Conservation (phyloP, 1,140 invertebrate species). For the Heliothis virescens region DNA sequence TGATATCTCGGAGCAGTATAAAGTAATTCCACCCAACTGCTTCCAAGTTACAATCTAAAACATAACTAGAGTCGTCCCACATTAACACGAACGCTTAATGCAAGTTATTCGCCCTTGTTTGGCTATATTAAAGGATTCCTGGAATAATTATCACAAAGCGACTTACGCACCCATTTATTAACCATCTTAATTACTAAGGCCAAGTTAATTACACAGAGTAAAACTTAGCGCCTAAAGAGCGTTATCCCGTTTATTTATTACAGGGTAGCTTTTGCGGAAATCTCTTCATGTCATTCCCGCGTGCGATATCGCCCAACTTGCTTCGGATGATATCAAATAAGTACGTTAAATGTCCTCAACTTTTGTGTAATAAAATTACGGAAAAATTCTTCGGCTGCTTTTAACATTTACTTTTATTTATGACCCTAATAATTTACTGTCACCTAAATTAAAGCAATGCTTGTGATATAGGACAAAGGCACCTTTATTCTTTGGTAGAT, state of each 20-base stretch:
- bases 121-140: slow-evolving; percentile 82
- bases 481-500: slow-evolving; percentile 71
- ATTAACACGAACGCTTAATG: slow-evolving; percentile 64
- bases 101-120: slow-evolving; percentile 72
- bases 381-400: slow-evolving; percentile 76
- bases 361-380: slow-evolving; percentile 83
- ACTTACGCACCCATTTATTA: slow-evolving; percentile 84
- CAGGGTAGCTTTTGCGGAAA: slow-evolving; percentile 71
- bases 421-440: slow-evolving; percentile 79
- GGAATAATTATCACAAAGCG: slow-evolving; percentile 82
- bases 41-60: slow-evolving; percentile 58
- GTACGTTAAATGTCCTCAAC: slow-evolving; percentile 69
- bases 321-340: slow-evolving; percentile 64
- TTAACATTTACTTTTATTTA: slow-evolving; percentile 82
- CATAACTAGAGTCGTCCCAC: slow-evolving; percentile 58
- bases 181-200: slow-evolving; percentile 84
- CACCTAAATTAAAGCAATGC: slow-evolving; percentile 67
- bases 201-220: slow-evolving; percentile 81
- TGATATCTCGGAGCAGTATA: slow-evolving; percentile 27
- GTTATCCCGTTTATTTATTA: slow-evolving; percentile 81
- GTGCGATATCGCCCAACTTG: slow-evolving; percentile 69
- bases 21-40: slow-evolving; percentile 53
- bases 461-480: slow-evolving; percentile 66
- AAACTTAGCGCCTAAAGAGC: slow-evolving; percentile 82
- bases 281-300: slow-evolving; percentile 76